These are phyloP conservation scores for Allobates femoralis DNA, from an alignment of 2,797 vertebrate species.

Conservation along the genomic window DNA sequence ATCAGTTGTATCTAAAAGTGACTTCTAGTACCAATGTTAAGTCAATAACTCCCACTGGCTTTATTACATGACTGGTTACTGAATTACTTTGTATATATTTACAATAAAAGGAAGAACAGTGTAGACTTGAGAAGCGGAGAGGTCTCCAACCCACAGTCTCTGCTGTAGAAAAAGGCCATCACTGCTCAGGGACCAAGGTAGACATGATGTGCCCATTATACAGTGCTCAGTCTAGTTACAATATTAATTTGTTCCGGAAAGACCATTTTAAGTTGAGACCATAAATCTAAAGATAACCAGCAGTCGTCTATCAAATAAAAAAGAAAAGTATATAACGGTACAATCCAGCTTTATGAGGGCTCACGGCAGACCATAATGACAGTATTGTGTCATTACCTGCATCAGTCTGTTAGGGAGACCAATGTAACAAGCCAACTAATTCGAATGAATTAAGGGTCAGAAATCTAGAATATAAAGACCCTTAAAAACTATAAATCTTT, in stretches of 20 bases:
- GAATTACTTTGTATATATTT: neutral
- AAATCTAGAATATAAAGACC: too few relatives aligned
- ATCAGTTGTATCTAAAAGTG: neutral
- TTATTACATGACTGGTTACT: neutral
- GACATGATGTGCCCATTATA: neutral
- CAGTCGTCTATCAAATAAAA: neutral
- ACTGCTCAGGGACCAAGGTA: neutral
- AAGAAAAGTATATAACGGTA: too few relatives aligned
- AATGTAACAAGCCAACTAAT: too few relatives aligned
- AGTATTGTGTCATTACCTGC: too few relatives aligned
- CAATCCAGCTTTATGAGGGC: too few relatives aligned
- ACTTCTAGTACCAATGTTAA: neutral
- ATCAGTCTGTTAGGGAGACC: too few relatives aligned
- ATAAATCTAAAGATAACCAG: neutral
- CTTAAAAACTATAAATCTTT: too few relatives aligned
- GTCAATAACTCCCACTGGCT: neutral
- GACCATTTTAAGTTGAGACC: too few relatives aligned
- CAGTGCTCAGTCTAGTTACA: neutral
- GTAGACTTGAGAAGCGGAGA: neutral
- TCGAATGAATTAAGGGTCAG: too few relatives aligned
- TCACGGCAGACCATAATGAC: too few relatives aligned
- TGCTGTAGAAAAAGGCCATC: neutral
- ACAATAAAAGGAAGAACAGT: neutral
- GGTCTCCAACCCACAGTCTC: neutral
- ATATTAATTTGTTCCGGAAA: neutral